Base-by-base conservation (phyloP, 2,113 vertebrate genomes). In the Nematolebias whitei region DNA sequence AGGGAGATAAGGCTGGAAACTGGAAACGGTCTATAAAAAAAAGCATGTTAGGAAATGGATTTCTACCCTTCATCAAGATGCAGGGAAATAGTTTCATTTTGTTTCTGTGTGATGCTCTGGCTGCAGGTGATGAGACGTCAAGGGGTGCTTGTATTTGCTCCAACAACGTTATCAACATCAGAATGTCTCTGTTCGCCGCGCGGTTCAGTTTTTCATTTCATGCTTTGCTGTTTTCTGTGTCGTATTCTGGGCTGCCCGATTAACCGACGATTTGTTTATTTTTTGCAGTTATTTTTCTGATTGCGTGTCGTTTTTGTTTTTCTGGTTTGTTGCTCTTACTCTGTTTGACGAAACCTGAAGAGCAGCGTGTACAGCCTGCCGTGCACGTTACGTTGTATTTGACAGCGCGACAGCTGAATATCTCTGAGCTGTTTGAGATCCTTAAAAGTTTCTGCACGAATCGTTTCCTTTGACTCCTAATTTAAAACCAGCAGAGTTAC, bases 31-130 rank as follows among this genome's bases (percentile, higher is more conserved):
- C n/a, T n/a, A 48, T 71, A 70, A 82, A 51, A 63, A 63, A 51
- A 39, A 52, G n/a, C 38, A 63, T 63, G 74, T 41, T 38, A 8
- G 44, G 20, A 73, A 78, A 77, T 47, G 53, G 5, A 29, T 78
- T 83, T 71, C 6, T 72, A 69, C 78, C 86, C 67, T 71, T n/a
- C 29, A 68, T 63, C 41, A 41, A 40, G 50, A 49, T 52, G 24
- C 49, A 16, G 29, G 63, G 26, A 78, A 76, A 84, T 57, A 2
- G 22, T 63, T 68, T 79, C 1, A 40, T 56, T 39, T 40, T 64
- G 54, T 60, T 61, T n/a, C 12, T 24, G 24, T 39, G 14, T 47
- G 23, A 32, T 22, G 8, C 61, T 56, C 41, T 41, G 54, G 55
- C 61, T 59, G 19, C 26, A 60, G 71, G 49, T 60, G 22, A 71